phyloP scores from a whole-genome alignment of 2,888 invertebrate species.

The Philaethria dido region DNA sequence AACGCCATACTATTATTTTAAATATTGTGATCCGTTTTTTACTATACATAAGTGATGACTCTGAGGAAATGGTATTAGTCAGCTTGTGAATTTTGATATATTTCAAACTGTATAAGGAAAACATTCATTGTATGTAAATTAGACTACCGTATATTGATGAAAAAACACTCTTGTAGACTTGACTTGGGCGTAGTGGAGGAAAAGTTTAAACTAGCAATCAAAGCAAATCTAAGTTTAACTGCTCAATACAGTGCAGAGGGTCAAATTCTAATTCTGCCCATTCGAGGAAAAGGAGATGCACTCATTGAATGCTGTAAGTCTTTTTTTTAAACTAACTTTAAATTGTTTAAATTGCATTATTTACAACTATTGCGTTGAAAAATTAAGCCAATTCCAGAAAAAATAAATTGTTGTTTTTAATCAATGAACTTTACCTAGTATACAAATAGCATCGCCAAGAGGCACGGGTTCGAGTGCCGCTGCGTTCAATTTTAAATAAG shows the following conservation, averaged over 20 bases:
- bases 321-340: neutral
- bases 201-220: slow-evolving; percentile 60
- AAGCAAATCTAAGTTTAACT: slow-evolving; percentile 66
- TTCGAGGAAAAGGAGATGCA: slow-evolving; percentile 76
- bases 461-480: too few relatives aligned
- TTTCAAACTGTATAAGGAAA: slow-evolving; percentile 10
- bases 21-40: neutral
- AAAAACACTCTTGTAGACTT: slow-evolving; percentile 56
- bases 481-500: too few relatives aligned
- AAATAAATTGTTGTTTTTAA: too few relatives aligned
- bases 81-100: neutral
- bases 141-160: neutral
- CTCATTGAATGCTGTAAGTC: slow-evolving; percentile 72
- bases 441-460: too few relatives aligned
- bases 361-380: too few relatives aligned
- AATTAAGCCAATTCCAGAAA: too few relatives aligned
- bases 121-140: slow-evolving; percentile 37
- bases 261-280: slow-evolving; percentile 78
- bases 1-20: too few relatives aligned
- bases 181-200: slow-evolving; percentile 59
- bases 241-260: slow-evolving; percentile 78
- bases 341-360: too few relatives aligned
- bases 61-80: neutral
- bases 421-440: too few relatives aligned
- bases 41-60: neutral